Evolutionary conservation across 2,888 invertebrate genomes (phyloP), one percentile per base, ranked within the genome.

Genomic region (Pomacea canaliculata): DNA sequence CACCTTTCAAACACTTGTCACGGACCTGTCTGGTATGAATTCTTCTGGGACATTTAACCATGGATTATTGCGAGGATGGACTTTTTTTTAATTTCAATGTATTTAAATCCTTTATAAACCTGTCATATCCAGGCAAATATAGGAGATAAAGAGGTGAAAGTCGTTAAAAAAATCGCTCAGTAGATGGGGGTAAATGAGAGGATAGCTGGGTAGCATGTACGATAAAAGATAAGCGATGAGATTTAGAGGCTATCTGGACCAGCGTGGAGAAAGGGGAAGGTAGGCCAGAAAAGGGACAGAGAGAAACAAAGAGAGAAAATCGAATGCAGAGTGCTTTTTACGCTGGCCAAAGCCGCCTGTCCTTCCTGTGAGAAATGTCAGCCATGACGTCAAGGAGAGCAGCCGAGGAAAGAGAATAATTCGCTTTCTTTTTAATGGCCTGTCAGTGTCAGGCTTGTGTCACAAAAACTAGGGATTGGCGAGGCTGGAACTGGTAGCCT

Each of bases 341-440:
- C 19, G 63, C 37, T 37, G 46, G 9, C 27, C 18, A 60, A 63
- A 18, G 37, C 62, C 60, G 37, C 10, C 67, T 76, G 66, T 66
- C 72, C n/a, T 46, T 46, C 76, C 65, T 56, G 19, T 67, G 63
- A 49, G 60, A 59, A 13, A 72, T 68, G 46, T 66, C 67, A 51
- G n/a, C n/a, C 10, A 19, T 27, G 27, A 63, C n/a, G 63, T 23
- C 23, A n/a, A 63, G 63, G 63, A 63, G 63, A 63, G 63, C 19
- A 27, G 27, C 63, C n/a, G 16, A 63, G 63, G 63, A 63, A 63
- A 56, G 51, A 56, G 51, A 56, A 56, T 56, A 56, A 56, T 56
- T 56, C 51, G 12, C 51, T 10, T 56, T 56, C 51, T 56, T 56
- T n/a, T 56, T 56, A 56, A 56, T 56, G 51, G 51, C 51, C 51